Evolutionary conservation across 1,140 invertebrate genomes (phyloP).

Genomic region (Drosophila ananassae): DNA sequence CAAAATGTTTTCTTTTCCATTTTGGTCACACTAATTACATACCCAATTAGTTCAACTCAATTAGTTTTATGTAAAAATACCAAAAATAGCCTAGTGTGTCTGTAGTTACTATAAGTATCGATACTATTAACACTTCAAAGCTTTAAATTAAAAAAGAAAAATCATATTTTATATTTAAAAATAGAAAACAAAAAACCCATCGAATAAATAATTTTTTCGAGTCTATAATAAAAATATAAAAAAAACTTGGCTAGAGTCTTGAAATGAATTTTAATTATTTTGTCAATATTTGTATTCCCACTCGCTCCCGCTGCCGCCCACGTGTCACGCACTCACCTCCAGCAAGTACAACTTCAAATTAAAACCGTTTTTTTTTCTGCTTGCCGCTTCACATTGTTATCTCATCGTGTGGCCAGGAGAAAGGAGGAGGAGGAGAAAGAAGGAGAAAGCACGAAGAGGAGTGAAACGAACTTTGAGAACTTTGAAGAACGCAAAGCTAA

Average conservation of each 20-base stretch:
- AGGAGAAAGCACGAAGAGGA: slow-evolving; percentile 34
- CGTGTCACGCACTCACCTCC: slow-evolving; percentile 26
- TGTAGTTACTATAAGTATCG: too few relatives aligned
- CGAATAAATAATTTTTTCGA: background rate
- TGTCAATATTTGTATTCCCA: background rate
- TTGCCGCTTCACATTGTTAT: slow-evolving; percentile 47
- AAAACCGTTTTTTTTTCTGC: slow-evolving; percentile 40
- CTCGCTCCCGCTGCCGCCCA: background rate
- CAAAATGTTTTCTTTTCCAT: too few relatives aligned
- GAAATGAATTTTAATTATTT: background rate
- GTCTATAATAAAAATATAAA: too few relatives aligned
- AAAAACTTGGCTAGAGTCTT: background rate
- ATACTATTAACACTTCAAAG: too few relatives aligned
- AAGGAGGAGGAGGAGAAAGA: slow-evolving; percentile 10
- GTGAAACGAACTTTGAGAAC: slow-evolving; percentile 68
- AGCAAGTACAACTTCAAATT: slow-evolving; percentile 47
- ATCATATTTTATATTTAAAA: too few relatives aligned
- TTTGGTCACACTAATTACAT: too few relatives aligned
- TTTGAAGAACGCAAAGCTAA: slow-evolving; percentile 32
- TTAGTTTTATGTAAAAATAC: too few relatives aligned
- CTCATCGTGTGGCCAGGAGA: slow-evolving; percentile 32
- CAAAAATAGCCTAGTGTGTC: too few relatives aligned
- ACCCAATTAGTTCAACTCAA: too few relatives aligned
- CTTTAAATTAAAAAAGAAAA: too few relatives aligned
- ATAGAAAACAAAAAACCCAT: too few relatives aligned